phyloP scores from a whole-genome alignment of 2,797 vertebrate species.

The Syncerus caffer region DNA sequence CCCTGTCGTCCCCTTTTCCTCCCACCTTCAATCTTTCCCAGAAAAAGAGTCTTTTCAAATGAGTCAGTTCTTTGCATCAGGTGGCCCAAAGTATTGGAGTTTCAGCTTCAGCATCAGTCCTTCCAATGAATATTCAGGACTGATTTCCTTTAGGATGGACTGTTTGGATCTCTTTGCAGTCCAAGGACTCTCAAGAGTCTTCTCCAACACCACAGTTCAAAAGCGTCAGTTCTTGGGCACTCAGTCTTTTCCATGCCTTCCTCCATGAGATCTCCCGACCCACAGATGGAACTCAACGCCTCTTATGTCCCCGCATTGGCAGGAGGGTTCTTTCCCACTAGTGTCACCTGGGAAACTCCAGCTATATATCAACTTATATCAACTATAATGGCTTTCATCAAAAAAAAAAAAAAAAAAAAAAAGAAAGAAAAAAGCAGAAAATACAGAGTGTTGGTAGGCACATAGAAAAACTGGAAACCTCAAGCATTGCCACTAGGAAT shows the following conservation, averaged over 20 bases:
- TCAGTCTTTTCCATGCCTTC: background rate
- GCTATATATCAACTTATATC: background rate
- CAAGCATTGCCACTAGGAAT: background rate
- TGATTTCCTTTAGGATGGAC: too few relatives aligned
- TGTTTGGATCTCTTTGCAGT: too few relatives aligned
- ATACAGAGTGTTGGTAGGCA: background rate
- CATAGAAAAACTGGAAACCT: background rate
- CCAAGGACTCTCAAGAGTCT: too few relatives aligned
- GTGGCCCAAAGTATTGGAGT: too few relatives aligned
- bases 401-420: background rate
- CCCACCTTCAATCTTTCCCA: too few relatives aligned
- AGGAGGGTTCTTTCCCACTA: background rate
- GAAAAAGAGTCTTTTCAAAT: too few relatives aligned
- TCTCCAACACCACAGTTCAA: too few relatives aligned
- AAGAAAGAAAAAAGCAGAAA: background rate
- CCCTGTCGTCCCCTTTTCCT: too few relatives aligned
- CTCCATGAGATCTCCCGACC: background rate
- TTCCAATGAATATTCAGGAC: too few relatives aligned
- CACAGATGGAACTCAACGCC: background rate
- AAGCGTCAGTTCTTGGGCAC: too few relatives aligned
- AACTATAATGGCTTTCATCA: background rate
- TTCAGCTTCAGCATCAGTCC: fast-evolving
- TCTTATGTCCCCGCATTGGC: background rate
- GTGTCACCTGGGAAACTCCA: background rate
- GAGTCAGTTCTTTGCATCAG: too few relatives aligned